Evolutionary conservation across 2,797 vertebrate species (phyloP), one percentile per base, ranked within the genome.

Genomic region (Steatocranus sp.): DNA sequence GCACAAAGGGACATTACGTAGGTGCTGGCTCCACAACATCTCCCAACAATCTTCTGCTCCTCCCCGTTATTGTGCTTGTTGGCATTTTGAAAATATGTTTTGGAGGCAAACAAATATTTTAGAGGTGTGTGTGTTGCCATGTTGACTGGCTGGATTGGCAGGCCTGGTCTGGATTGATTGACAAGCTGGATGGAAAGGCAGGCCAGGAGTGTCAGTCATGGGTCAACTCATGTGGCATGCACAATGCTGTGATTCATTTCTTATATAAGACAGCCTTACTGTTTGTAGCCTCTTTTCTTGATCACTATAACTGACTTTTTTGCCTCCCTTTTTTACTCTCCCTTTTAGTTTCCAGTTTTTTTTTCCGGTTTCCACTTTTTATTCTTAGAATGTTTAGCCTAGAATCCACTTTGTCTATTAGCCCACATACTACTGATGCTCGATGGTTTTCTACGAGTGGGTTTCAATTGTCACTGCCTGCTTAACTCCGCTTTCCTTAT

Each of bases 121-220:
- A 68, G 38, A 43, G 14, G 36, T 68, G 63, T 68, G 63, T 68
- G 36, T 68, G 63, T 68, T 43, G 20, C 63, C 14, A 43, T 68
- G 14, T 68, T 43, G 20, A 0, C 63, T 43, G 63, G 36, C 2
- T 43, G 38, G 63, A 68, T 68, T 68, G 63, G 38, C 38, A 68
- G 20, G 20, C 0, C 63, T 43, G 63, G 36, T 17, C 38, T 68
- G 38, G 63, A 68, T 41, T 68, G 63, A 68, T 27, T 68, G 63
- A 68, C 63, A 43, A 68, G 14, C 38, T 11, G 38, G 36, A 68
- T 43, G 63, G 20, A 43, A 43, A 68, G 63, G 63, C 63, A 11
- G 14, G 8, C 5, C 2, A 43, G 20, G 36, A 68, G 63, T 43
- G 63, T 25, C 63, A 68, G 14, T 68, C 38, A 68, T 27, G 20